A percentile compares a stretch with the other conserved stretches of the same genome.
Evolutionary conservation across 1,140 invertebrate species (phyloP).

Genomic region (Parapsyche elsis): DNA sequence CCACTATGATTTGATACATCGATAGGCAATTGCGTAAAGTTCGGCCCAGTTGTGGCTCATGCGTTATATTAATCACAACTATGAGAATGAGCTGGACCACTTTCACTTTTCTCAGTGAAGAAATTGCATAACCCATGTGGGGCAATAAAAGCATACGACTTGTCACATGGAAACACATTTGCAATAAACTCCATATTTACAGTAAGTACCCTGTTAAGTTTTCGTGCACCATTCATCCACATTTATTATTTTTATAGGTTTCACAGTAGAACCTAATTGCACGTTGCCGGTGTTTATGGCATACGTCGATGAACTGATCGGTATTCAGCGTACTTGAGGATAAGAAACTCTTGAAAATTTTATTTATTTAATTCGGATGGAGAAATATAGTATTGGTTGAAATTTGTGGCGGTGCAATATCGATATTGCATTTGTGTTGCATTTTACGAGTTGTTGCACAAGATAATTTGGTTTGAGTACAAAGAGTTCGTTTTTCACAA

Average conservation of each 20-base stretch:
- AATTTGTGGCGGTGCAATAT: background rate
- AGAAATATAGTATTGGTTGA: background rate
- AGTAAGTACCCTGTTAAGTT: no score
- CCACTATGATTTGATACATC: background rate
- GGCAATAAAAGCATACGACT: conserved; percentile 9
- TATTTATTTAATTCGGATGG: background rate
- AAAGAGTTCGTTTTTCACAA: no score
- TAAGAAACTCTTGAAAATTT: no score
- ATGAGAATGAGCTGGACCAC: conserved; percentile 33
- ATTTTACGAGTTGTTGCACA: background rate
- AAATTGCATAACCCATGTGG: conserved; percentile 34
- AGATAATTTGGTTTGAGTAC: background rate
- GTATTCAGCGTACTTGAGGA: no score
- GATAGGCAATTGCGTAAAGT: conserved; percentile 5
- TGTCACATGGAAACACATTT: conserved; percentile 1
- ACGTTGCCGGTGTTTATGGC: no score
- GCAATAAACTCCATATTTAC: no score
- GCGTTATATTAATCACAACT: background rate
- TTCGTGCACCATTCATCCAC: no score
- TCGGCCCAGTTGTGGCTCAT: conserved; percentile 7
- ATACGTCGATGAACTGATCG: no score
- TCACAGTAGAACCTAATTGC: no score
- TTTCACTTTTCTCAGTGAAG: conserved; percentile 34
- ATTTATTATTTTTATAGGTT: no score
- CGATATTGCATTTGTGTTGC: background rate